phyloP scores from a whole-genome alignment of 2,113 vertebrate species.

The Miniopterus natalensis region DNA sequence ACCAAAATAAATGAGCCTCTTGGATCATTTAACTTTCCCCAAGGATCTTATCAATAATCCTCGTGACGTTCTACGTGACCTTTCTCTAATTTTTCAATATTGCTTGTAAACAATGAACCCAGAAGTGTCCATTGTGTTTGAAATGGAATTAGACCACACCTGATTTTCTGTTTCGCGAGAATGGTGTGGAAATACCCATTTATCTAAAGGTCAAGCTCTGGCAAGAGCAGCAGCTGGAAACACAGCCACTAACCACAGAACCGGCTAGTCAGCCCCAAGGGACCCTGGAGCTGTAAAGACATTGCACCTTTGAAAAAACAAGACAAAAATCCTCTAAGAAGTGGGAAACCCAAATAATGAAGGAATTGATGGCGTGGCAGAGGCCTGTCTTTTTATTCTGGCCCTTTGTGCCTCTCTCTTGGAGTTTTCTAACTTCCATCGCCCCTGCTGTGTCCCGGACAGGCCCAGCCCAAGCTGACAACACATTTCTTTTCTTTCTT shows the following conservation, averaged over 20 bases:
- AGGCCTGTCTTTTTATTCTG: neutral
- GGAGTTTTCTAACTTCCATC: neutral
- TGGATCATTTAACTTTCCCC: neutral
- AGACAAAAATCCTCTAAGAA: neutral
- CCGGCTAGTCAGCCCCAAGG: neutral
- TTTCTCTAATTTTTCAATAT: conserved; percentile 45
- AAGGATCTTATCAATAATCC: neutral
- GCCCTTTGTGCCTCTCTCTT: neutral
- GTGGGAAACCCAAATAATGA: neutral
- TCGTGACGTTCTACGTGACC: neutral
- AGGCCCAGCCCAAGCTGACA: neutral
- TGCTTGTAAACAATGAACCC: neutral
- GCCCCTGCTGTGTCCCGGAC: neutral
- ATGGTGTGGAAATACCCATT: neutral
- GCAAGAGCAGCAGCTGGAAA: neutral
- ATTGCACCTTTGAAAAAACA: neutral
- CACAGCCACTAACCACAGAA: neutral
- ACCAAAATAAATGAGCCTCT: neutral
- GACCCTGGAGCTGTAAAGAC: neutral
- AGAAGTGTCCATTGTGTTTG: neutral
- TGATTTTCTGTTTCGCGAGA: neutral
- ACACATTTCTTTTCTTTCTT: neutral
- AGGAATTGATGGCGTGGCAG: neutral
- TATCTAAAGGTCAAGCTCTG: neutral
- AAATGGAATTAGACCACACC: neutral